Conservation (phyloP, 2,797 vertebrate species). For the Chelonia mydas region DNA sequence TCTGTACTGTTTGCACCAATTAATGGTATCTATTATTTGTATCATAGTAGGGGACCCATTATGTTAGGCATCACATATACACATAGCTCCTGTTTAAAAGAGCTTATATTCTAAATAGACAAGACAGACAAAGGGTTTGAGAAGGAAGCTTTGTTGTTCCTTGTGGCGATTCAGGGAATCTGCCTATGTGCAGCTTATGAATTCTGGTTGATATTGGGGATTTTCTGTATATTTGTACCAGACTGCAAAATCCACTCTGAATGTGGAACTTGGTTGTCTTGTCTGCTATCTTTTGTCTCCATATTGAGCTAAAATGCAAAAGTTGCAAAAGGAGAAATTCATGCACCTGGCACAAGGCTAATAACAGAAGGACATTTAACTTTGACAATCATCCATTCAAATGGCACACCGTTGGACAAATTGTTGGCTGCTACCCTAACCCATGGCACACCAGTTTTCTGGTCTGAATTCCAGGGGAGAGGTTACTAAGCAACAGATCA, state of each 20-base stretch:
- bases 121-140: neutral
- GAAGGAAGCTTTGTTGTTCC: neutral
- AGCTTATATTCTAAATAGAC: neutral
- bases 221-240: too few relatives aligned
- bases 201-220: too few relatives aligned
- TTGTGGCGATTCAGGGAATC: too few relatives aligned
- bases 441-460: neutral
- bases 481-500: neutral
- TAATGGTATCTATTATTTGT: neutral
- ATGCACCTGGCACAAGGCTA: neutral
- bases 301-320: too few relatives aligned
- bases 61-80: neutral
- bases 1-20: constrained; percentile 23
- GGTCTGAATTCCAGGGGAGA: neutral
- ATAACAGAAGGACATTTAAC: neutral
- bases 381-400: neutral
- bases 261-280: too few relatives aligned
- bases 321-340: too few relatives aligned
- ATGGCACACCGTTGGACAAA: neutral
- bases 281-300: too few relatives aligned
- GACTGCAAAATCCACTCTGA: too few relatives aligned
- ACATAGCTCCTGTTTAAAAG: neutral
- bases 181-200: too few relatives aligned
- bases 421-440: neutral
- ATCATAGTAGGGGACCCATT: neutral